Evolutionary conservation across 2,113 vertebrate species (phyloP).

Genomic region (Sphaerodactylus townsendi): DNA sequence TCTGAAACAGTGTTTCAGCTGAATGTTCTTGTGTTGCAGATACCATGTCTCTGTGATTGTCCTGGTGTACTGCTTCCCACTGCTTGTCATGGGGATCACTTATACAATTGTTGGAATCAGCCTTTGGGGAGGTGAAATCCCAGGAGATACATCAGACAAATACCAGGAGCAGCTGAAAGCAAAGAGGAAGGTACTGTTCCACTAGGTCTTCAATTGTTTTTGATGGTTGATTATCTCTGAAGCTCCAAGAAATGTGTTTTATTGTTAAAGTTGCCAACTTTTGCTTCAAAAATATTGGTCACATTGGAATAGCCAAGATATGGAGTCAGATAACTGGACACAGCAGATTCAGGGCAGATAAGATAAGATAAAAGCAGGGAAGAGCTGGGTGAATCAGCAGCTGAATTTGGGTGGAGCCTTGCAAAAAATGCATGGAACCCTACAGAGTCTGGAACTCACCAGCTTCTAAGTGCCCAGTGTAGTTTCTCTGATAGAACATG

Average conservation of each 20-base stretch:
- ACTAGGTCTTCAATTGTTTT: slow-evolving; percentile 10
- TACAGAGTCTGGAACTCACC: no score
- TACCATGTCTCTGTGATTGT: slow-evolving; percentile 91
- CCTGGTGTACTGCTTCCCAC: slow-evolving; percentile 90
- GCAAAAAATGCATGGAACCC: no score
- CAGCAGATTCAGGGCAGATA: no score
- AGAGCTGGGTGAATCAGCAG: no score
- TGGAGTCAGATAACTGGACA: no score
- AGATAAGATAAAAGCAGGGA: no score
- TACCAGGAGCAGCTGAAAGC: slow-evolving; percentile 94
- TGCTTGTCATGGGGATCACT: slow-evolving; percentile 94
- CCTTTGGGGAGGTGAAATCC: slow-evolving; percentile 96
- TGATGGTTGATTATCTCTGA: not conserved
- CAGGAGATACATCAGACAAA: slow-evolving; percentile 92
- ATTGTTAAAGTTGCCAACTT: not conserved
- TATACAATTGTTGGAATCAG: slow-evolving; percentile 95
- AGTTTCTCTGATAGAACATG: no score
- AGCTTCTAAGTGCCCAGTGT: no score
- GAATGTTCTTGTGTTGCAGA: slow-evolving; percentile 70
- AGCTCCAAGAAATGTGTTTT: not conserved
- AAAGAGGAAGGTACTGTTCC: slow-evolving; percentile 90
- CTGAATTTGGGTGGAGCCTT: no score
- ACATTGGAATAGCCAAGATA: not conserved
- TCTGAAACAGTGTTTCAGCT: slow-evolving; percentile 22
- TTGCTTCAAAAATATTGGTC: not conserved